Evolutionary conservation across 1,140 invertebrate species (phyloP), one percentile per base, ranked within the genome.

Genomic region (Diorhabda elongata): DNA sequence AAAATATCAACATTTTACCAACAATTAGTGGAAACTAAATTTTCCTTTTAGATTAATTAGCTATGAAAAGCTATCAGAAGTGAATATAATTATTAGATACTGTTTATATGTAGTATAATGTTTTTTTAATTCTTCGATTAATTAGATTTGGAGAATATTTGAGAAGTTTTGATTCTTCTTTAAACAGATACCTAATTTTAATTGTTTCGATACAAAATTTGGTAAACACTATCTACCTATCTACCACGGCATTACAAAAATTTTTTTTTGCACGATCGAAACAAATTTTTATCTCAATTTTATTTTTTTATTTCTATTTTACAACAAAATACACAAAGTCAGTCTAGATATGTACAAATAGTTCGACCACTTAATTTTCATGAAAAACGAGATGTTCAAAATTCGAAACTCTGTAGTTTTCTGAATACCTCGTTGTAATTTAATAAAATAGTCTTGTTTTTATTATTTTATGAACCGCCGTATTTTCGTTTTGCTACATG

Each of bases 281-380:
- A 70, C 69, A 74, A 74, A 67, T 62, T 71, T 56, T 52, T n/a
- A 52, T 52, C 4, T 52, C 1, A 26, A 1, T 26, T 26, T 43
- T 11, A 11, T 11, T 11, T 67, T 72, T 70, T 58, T 62, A 69
- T 72, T 63, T 72, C 70, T 75, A 74, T 52, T 52, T 3, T 76
- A 74, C 74, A 76, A 70, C 71, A 69, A 76, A 76, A 76, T 76
- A 75, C 75, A 76, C 74, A 75, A 75, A 75, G 67, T 76, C 74
- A 75, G 74, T 76, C 74, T 76, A 76, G 74, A 76, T 76, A 76
- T 76, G 75, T 76, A 76, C 74, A 76, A 68, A 8, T 68, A 64
- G 45, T 69, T 74, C 66, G 68, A 66, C 71, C 70, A 70, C 68
- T 74, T 67, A 70, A 71, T 52, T 52, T 52, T 6, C 47, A 52